Conservation (phyloP, 2,797 vertebrate genomes). For the Notamacropus eugenii region DNA sequence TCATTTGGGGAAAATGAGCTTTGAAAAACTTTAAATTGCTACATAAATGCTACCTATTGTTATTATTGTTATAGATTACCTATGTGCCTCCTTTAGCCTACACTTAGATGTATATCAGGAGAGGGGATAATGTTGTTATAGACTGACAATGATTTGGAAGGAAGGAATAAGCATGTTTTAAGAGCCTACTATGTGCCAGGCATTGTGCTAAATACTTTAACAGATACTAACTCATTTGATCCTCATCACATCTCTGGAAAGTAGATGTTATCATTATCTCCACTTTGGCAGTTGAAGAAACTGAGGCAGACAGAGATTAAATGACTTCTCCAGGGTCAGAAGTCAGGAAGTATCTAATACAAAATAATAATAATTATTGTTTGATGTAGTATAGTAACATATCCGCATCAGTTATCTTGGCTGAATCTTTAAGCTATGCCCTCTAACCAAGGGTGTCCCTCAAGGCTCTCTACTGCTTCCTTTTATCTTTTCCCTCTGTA, state of each 20-base stretch:
- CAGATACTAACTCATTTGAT: background rate
- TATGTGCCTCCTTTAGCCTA: background rate
- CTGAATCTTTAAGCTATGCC: background rate
- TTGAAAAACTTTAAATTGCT: background rate
- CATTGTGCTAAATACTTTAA: background rate
- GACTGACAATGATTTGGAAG: background rate
- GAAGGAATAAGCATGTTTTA: background rate
- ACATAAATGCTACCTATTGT: background rate
- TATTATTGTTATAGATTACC: background rate
- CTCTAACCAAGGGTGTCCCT: background rate
- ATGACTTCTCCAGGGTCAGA: background rate
- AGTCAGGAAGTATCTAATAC: background rate
- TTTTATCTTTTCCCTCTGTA: background rate
- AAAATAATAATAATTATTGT: background rate
- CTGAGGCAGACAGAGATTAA: background rate
- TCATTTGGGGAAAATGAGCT: background rate
- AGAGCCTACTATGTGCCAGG: background rate
- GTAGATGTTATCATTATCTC: background rate
- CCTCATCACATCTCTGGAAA: background rate
- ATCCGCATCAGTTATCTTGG: background rate
- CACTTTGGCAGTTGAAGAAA: background rate
- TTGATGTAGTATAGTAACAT: background rate
- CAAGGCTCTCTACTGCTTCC: background rate
- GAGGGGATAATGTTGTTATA: background rate
- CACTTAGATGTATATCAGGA: background rate